Conservation (phyloP, 2,888 invertebrate genomes). For the Tachystola acroxantha region DNA sequence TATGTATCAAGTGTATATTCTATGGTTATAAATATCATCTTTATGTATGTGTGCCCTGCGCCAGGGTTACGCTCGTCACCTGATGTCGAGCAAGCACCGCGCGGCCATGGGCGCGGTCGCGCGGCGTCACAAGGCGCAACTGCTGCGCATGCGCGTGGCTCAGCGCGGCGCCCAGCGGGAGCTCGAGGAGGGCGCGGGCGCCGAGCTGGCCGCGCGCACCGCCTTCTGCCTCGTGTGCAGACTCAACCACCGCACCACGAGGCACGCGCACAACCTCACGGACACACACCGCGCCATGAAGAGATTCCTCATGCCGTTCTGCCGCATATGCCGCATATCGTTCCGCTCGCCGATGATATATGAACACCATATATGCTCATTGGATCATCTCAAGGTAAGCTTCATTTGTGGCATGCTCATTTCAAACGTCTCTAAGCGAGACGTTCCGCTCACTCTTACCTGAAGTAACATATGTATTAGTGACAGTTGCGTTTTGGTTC, state of each 20-base stretch:
- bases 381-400: conserved; percentile 89
- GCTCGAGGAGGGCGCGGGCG: conserved; percentile 83
- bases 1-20: no score
- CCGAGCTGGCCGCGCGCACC: conserved; percentile 78
- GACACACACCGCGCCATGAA: conserved; percentile 91
- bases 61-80: conserved; percentile 86
- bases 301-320: conserved; percentile 89
- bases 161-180: conserved; percentile 89
- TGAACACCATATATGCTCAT: conserved; percentile 89
- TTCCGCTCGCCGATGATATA: conserved; percentile 92
- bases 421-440: no score
- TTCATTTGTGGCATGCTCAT: no score
- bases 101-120: conserved; percentile 86
- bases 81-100: conserved; percentile 84
- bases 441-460: no score
- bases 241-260: conserved; percentile 85
- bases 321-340: conserved; percentile 85
- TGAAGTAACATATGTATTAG: no score
- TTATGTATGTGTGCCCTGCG: no score
- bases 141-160: conserved; percentile 87
- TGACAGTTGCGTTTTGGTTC: no score
- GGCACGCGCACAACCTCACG: conserved; percentile 87
- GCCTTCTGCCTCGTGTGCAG: conserved; percentile 87
- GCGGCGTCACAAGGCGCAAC: conserved; percentile 84
- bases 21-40: no score